Evolutionary conservation across 2,888 invertebrate species (phyloP).

Genomic region (Diachrysia chrysitis): DNA sequence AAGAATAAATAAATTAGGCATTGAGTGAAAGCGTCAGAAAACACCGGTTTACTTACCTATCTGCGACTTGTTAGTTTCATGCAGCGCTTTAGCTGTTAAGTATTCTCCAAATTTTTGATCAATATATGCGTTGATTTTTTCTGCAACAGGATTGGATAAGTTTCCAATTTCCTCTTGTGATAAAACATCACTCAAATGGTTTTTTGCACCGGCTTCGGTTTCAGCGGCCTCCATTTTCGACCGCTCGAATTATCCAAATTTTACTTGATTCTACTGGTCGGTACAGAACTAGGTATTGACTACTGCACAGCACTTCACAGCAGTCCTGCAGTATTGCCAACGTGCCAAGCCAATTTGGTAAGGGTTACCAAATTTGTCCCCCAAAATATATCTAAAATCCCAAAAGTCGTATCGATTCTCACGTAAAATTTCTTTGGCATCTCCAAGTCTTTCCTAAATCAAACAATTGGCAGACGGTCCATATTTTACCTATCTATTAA

Average conservation of each 20-base stretch:
- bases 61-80: constrained; percentile 91
- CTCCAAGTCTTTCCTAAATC: no score
- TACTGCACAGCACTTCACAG: no score
- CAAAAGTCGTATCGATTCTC: no score
- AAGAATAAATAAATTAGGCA: constrained; percentile 23
- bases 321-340: no score
- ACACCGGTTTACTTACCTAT: constrained; percentile 88
- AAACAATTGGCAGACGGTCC: no score
- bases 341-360: no score
- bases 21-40: constrained; percentile 64
- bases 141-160: constrained; percentile 74
- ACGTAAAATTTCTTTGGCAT: no score
- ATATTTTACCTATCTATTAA: no score
- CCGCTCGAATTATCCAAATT: no score
- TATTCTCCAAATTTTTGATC: constrained; percentile 91
- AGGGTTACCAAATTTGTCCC: no score
- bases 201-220: constrained; percentile 82
- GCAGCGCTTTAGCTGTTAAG: constrained; percentile 92
- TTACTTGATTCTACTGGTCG: constrained; percentile 10
- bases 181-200: constrained; percentile 83
- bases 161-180: constrained; percentile 78
- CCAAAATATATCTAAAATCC: no score
- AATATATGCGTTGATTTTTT: constrained; percentile 90
- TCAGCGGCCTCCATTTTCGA: constrained; percentile 83
- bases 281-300: no score